phyloP scores from a whole-genome alignment of 30 jellyfish, hydroid and myxozoan species.

The Nemopilema nomurai region DNA sequence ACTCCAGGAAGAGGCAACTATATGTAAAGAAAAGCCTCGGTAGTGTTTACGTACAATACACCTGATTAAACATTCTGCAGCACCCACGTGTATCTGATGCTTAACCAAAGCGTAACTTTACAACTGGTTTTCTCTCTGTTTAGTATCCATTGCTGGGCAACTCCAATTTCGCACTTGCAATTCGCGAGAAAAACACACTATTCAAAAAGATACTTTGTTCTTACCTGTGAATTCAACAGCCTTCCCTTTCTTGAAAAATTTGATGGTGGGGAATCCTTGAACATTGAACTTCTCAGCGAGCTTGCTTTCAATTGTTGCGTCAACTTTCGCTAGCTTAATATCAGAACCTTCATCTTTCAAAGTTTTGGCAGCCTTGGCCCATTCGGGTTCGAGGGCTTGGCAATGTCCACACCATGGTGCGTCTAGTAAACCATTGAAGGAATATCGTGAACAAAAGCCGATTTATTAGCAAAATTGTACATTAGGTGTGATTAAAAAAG shows the following conservation, averaged over 20 bases:
- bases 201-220: not conserved
- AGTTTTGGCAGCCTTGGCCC: conserved; percentile 88
- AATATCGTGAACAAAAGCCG: no score
- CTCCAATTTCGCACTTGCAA: no score
- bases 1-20: no score
- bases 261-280: conserved; percentile 98
- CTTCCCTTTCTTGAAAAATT: conserved; percentile 89
- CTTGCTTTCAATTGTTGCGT: conserved; percentile 90
- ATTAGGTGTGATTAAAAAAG: no score
- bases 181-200: not conserved
- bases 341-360: conserved; percentile 86
- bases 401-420: conserved; percentile 99
- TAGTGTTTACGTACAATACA: not conserved
- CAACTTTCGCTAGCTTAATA: conserved; percentile 91
- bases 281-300: conserved; percentile 91
- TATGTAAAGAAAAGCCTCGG: no score
- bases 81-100: conserved; percentile 4
- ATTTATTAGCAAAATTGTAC: no score
- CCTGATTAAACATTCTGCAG: conserved; percentile 10
- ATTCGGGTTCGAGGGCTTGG: conserved; percentile 97
- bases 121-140: no score
- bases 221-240: conserved; percentile 80
- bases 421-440: conserved; percentile 45
- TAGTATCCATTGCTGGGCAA: no score
- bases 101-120: no score